Base-by-base conservation (phyloP, 2,888 invertebrate species). In the Anthoptus insignis region DNA sequence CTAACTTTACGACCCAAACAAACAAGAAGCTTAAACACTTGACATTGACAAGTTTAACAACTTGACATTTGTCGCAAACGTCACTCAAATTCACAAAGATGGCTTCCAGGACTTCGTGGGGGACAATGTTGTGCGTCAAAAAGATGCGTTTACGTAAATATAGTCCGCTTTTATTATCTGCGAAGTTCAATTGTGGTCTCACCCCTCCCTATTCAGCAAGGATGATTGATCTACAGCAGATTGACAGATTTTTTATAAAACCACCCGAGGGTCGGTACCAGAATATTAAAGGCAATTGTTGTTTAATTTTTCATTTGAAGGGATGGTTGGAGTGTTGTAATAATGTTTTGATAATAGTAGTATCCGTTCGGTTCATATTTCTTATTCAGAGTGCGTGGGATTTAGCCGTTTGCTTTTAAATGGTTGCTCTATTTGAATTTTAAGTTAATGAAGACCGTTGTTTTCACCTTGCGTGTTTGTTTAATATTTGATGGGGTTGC, bases 241-340 rank as follows among this genome's bases (percentile, higher is more conserved):
- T 93, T 92, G 93, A 93, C 93, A 92, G 93, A 81, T 91, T 92
- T 92, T 89, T 92, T 89, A 84, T 82, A 81, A 85, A 87, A 89
- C 88, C 89, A 87, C 84, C 79, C 81, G 80, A 83, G 86, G 88
- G 86, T 86, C 78, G 81, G 83, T 81, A 87, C 86, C 84, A 81
- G 89, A 90, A 88, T 92, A 92, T 92, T 92, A 92, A 91, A 92
- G 92, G 91, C 93, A 92, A 93, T 93, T 93, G 93, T 93, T 92
- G 91, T 92, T 91, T 91, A 92, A 93, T 92, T 93, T 92, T 92
- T 90, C 86, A 86, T 87, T 87, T 73, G 86, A 84, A 85, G 92
- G 92, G 91, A 83, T 82, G 86, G 82, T 87, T 89, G 79, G 90
- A 93, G 93, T 93, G 92, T 91, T 91, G 92, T 93, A 93, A 92